Conservation (phyloP, 2,113 vertebrate species). For the Oryzias curvinotus region DNA sequence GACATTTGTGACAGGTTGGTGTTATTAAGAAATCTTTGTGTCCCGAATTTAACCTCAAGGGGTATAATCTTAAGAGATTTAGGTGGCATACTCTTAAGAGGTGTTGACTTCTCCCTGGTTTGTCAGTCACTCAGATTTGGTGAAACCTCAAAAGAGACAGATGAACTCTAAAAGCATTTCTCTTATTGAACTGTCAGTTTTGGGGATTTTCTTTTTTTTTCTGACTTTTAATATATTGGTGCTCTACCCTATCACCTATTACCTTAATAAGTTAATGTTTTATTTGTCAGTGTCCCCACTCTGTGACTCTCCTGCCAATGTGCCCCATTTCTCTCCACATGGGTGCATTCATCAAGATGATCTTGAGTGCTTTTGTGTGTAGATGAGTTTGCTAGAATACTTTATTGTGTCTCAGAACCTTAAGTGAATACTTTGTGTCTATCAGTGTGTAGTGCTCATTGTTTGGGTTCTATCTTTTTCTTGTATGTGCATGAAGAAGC, state of each 20-base stretch:
- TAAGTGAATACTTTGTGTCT: constrained; percentile 40
- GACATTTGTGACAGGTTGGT: too few species aligned
- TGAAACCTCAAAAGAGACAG: not conserved
- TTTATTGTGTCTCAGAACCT: constrained; percentile 36
- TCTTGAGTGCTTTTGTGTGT: constrained; percentile 70
- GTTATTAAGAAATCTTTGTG: too few species aligned
- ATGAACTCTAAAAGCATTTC: not conserved
- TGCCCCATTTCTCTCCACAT: constrained; percentile 25
- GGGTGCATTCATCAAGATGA: constrained; percentile 28
- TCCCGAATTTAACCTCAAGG: too few species aligned
- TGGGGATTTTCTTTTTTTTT: not conserved
- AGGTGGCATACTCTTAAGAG: too few species aligned
- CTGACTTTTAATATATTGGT: not conserved
- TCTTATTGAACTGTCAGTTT: not conserved
- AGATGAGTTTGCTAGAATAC: constrained; percentile 41
- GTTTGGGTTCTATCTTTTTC: constrained; percentile 16
- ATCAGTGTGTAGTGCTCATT: constrained; percentile 10
- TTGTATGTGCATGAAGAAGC: constrained; percentile 34
- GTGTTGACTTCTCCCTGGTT: too few species aligned
- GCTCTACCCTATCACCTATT: not conserved
- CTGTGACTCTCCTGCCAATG: constrained; percentile 1
- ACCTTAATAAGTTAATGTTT: constrained; percentile 19
- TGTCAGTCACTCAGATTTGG: too few species aligned
- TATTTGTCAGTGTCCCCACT: constrained; percentile 33
- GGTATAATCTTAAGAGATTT: too few species aligned